Percentiles rank a stretch among this genome's conserved stretches.
Evolutionary conservation across 2,888 invertebrate species (phyloP).

Genomic region (Lochmaea capreae): DNA sequence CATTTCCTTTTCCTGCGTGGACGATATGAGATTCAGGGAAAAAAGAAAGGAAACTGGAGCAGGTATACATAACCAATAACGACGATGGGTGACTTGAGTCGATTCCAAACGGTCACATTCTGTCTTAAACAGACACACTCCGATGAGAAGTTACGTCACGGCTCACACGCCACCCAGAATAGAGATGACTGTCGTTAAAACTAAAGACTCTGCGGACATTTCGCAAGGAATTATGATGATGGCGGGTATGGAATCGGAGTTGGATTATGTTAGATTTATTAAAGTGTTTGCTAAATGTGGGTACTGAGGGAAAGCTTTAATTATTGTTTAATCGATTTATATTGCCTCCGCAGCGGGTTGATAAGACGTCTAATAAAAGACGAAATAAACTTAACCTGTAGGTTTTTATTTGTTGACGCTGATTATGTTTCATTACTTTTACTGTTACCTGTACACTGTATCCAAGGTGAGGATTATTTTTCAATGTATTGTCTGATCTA

Average conservation of each 20-base stretch:
- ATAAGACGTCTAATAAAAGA: neutral
- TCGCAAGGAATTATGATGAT: constrained; percentile 27
- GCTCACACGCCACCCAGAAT: constrained; percentile 52
- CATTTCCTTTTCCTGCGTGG: constrained; percentile 44
- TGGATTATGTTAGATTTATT: constrained; percentile 28
- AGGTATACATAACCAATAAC: constrained; percentile 41
- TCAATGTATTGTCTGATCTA: too few species aligned
- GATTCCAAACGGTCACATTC: constrained; percentile 56
- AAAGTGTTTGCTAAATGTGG: constrained; percentile 13
- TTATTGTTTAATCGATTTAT: neutral
- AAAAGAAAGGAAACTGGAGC: constrained; percentile 18
- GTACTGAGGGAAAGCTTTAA: neutral
- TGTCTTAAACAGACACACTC: constrained; percentile 49
- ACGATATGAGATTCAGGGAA: too few species aligned
- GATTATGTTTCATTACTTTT: too few species aligned
- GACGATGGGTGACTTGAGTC: constrained; percentile 54
- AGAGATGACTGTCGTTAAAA: constrained; percentile 48
- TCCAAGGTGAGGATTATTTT: too few species aligned
- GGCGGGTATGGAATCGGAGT: constrained; percentile 18
- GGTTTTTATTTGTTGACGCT: too few species aligned
- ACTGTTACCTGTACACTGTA: too few species aligned
- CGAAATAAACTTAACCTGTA: neutral
- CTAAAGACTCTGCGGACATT: constrained; percentile 33
- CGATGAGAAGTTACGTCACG: constrained; percentile 56
- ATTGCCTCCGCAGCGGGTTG: neutral